A percentile compares a stretch with the other conserved stretches of the same genome.
Conservation (phyloP, 2,888 invertebrate genomes). For the Ceriagrion tenellum region DNA sequence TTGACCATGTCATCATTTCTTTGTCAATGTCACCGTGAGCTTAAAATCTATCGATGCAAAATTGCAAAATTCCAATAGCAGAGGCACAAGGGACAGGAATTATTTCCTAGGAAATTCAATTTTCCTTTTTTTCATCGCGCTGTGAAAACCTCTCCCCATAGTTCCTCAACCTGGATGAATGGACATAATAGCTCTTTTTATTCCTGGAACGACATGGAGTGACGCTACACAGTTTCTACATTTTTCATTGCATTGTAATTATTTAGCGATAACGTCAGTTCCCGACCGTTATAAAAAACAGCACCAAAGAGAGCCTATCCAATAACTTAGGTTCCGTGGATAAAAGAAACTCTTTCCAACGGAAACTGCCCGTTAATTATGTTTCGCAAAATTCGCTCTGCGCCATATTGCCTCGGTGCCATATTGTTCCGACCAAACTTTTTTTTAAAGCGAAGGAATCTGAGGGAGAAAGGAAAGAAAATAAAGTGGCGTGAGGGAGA, state of each 20-base stretch:
- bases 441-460: slow-evolving; percentile 15
- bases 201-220: background rate
- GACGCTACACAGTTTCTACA: background rate
- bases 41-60: background rate
- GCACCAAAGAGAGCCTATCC: background rate
- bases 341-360: slow-evolving; percentile 5
- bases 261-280: background rate
- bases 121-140: background rate
- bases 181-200: background rate
- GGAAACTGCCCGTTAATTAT: slow-evolving; percentile 27
- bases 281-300: background rate
- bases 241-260: slow-evolving; percentile 32
- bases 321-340: slow-evolving; percentile 29
- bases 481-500: background rate
- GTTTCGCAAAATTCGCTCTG: slow-evolving; percentile 22
- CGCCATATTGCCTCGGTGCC: slow-evolving; percentile 29
- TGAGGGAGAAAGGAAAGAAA: background rate
- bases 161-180: background rate
- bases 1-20: too few relatives aligned
- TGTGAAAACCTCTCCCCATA: background rate
- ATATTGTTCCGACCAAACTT: slow-evolving; percentile 35
- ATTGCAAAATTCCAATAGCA: background rate
- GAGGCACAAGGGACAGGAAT: background rate
- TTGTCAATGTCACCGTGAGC: background rate
- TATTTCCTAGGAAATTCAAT: background rate